Base-by-base conservation (phyloP, 2,113 vertebrate genomes). In the Grammomys surdaster region DNA sequence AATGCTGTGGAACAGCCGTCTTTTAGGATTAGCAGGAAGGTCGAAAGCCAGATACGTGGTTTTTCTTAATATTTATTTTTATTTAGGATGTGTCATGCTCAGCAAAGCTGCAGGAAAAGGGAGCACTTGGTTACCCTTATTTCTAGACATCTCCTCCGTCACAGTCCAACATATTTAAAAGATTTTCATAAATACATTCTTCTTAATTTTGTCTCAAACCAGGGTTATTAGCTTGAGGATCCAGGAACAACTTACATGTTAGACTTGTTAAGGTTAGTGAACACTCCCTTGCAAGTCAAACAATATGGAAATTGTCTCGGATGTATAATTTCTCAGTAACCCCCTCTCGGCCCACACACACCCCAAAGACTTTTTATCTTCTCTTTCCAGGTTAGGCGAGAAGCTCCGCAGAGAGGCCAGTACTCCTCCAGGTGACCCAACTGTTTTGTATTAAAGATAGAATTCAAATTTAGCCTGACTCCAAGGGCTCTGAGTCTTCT, bases 51-150 rank as follows among this genome's bases (percentile, higher is more conserved):
- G 76, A 85, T 86, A 40, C 24, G 3, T 73, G 72, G 17, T 69
- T 92, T 94, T 94, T 94, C 33, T 92, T 96, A 87, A 60, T 89
- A 54, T 76, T 96, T 93, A 5, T 90, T 94, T 97, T 96, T 81
- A 84, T 85, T 93, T 16, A 58, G 70, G 75, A 73, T 86, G 40
- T 92, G 46, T 93, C 88, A 84, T 67, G 63, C 26, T 88, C 89
- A 70, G 84, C n/a, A 82, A 82, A 93, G 33, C 16, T 67, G 19
- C 78, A 4, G 67, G 51, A 65, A 70, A 40, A 90, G 86, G 91
- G 60, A 12, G 86, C 1, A 9, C 5, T n/a, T 86, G 0, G 67
- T 43, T 63, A 75, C 24, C 51, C 46, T 46, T 33, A 3, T 51
- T 14, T 20, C 54, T 82, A 58, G 60, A 24, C 63, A 76, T 95